phyloP scores from a whole-genome alignment of 2,888 invertebrate genomes.

The Cybosia mesomella region DNA sequence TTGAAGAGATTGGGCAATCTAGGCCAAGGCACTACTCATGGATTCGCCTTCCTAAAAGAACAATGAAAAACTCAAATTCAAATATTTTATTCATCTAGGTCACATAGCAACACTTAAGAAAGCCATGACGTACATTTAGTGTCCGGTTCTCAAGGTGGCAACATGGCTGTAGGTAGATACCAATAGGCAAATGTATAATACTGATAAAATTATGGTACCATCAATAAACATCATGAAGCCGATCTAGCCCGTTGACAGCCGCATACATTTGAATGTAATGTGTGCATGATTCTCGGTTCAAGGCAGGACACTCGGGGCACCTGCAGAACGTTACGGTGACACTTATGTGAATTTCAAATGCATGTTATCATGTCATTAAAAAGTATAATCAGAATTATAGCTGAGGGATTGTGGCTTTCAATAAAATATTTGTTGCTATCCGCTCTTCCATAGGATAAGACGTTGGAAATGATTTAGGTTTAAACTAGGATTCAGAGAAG shows the following conservation, averaged over 20 bases:
- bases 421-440: background rate
- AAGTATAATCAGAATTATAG: constrained; percentile 9
- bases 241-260: constrained; percentile 22
- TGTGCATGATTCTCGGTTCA: constrained; percentile 46
- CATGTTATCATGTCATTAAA: background rate
- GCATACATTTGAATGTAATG: constrained; percentile 50
- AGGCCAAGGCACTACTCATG: background rate
- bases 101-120: background rate
- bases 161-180: background rate
- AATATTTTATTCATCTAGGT: background rate
- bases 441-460: background rate
- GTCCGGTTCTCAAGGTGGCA: background rate
- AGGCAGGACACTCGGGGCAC: constrained; percentile 46
- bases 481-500: background rate
- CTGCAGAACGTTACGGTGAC: constrained; percentile 38
- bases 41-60: constrained; percentile 4
- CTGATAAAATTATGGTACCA: background rate
- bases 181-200: background rate
- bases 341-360: constrained; percentile 21
- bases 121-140: background rate
- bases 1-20: background rate
- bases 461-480: background rate
- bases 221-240: background rate
- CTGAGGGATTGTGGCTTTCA: background rate
- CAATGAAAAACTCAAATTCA: background rate